A percentile compares a stretch with the other conserved stretches of the same genome.
phyloP scores from a whole-genome alignment of 2,797 vertebrate genomes.

The Sebastolobus alascanus region DNA sequence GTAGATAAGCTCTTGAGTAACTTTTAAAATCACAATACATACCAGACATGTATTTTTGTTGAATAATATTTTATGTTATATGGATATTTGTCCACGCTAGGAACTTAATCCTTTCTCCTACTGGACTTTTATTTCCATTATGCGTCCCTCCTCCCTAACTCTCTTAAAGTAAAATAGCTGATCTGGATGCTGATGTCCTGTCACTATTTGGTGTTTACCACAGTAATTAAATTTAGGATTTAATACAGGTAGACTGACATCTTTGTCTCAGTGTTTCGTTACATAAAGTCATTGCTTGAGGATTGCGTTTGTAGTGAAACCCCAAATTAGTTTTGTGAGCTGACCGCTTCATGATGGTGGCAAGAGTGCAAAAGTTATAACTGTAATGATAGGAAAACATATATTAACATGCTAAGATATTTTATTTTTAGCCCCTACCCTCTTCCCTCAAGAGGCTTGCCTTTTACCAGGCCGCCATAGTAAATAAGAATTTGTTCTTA shows the following conservation, averaged over 20 bases:
- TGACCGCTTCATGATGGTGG: background rate
- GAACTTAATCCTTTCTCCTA: background rate
- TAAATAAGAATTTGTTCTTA: no score
- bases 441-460: no score
- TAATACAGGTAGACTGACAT: background rate
- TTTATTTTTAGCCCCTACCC: no score
- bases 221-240: background rate
- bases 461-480: no score
- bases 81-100: background rate
- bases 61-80: background rate
- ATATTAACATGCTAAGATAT: background rate
- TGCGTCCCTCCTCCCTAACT: background rate
- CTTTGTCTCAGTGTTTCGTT: background rate
- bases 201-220: background rate
- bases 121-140: background rate
- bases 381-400: background rate
- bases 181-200: background rate
- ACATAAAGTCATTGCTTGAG: no score
- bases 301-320: background rate
- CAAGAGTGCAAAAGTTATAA: background rate
- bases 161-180: background rate
- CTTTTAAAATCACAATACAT: no score
- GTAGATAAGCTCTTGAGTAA: background rate
- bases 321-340: background rate
- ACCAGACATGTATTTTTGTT: no score